These are phyloP conservation scores for Shinisaurus crocodilurus DNA, from an alignment of 2,113 vertebrate genomes.

Conservation along the genomic window DNA sequence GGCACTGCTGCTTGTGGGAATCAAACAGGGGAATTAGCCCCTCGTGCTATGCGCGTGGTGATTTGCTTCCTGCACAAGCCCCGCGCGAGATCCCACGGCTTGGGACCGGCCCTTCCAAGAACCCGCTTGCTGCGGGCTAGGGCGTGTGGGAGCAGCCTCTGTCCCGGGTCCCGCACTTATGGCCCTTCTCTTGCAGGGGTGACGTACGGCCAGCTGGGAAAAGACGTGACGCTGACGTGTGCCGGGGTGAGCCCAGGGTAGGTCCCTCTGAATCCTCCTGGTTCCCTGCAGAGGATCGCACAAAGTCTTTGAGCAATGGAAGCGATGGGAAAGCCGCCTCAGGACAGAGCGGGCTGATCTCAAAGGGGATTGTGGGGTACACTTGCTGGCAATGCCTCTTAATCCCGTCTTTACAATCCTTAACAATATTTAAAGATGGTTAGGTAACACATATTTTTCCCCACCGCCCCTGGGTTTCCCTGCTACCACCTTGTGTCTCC, in stretches of 20 bases:
- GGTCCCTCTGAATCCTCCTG: background rate
- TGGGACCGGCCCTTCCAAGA: background rate
- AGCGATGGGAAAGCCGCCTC: too few relatives aligned
- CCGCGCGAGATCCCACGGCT: too few relatives aligned
- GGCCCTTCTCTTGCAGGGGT: constrained; percentile 14
- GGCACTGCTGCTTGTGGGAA: background rate
- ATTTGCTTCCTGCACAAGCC: background rate
- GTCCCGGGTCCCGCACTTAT: rapidly evolving
- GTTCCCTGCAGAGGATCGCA: background rate
- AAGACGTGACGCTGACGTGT: background rate
- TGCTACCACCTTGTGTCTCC: too few relatives aligned
- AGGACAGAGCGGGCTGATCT: background rate
- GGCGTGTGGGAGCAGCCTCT: too few relatives aligned
- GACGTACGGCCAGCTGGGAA: constrained; percentile 15
- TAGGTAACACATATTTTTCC: too few relatives aligned
- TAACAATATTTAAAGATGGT: too few relatives aligned
- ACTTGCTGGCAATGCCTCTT: too few relatives aligned
- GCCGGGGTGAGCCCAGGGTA: background rate
- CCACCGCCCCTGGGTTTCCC: too few relatives aligned
- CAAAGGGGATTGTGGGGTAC: background rate
- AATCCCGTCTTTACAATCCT: too few relatives aligned
- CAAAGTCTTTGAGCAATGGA: too few relatives aligned
- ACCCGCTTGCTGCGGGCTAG: background rate
- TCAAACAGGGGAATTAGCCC: background rate
- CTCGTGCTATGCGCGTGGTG: background rate